A percentile compares a stretch with the other conserved stretches of the same genome.
These are phyloP conservation scores for Stigmatopora argus DNA, from an alignment of 2,113 vertebrate species.

Conservation along the genomic window DNA sequence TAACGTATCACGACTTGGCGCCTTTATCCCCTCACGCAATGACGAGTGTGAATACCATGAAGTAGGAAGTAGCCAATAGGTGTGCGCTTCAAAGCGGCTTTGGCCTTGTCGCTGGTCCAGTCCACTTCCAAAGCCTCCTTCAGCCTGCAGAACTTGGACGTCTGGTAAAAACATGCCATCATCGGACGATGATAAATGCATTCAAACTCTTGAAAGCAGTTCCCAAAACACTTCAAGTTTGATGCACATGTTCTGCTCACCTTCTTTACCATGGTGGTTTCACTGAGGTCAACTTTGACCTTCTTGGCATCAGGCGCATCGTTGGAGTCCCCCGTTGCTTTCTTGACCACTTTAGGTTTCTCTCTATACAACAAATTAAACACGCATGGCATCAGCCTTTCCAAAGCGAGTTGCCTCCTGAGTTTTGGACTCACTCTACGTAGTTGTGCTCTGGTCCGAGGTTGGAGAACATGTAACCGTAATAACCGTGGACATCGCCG, in stretches of 20 bases:
- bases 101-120: slow-evolving; percentile 81
- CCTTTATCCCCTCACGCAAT: not conserved
- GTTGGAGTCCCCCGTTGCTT: slow-evolving; percentile 63
- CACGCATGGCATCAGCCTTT: not conserved
- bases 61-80: slow-evolving; percentile 84
- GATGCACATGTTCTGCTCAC: slow-evolving; percentile 44
- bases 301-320: slow-evolving; percentile 85
- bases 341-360: slow-evolving; percentile 82
- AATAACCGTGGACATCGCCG: slow-evolving; percentile 87
- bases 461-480: slow-evolving; percentile 89
- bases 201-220: not conserved
- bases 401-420: not conserved
- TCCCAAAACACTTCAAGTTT: not conserved
- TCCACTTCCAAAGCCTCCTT: slow-evolving; percentile 82
- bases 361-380: slow-evolving; percentile 67
- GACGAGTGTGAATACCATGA: slow-evolving; percentile 68
- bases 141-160: slow-evolving; percentile 75
- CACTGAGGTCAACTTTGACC: slow-evolving; percentile 76
- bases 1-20: too few relatives aligned
- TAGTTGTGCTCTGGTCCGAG: slow-evolving; percentile 84
- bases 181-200: not conserved
- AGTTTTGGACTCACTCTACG: slow-evolving; percentile 81
- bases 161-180: slow-evolving; percentile 45
- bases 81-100: slow-evolving; percentile 73
- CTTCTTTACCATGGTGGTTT: slow-evolving; percentile 90